Evolutionary conservation across 2,888 invertebrate species (phyloP), one percentile per base, ranked within the genome.

Genomic region (Dryadula phaetusa): DNA sequence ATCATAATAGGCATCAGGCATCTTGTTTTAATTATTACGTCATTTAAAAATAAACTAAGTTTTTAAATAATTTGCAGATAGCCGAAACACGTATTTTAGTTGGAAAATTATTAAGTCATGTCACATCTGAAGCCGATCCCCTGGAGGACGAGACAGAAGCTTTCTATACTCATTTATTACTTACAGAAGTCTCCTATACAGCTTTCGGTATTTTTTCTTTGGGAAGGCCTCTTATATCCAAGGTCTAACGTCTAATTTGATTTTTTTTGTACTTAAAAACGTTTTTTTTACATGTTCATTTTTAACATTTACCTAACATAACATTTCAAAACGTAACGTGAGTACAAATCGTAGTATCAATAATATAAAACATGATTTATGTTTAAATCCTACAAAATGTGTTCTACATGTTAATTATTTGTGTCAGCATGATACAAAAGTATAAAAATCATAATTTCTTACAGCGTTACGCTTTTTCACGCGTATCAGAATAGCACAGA

Each of bases 181-280:
- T 64, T 5, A 54, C 54, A 22, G 22, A 64, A 3, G n/a, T 54
- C 12, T 64, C 64, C 0, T 64, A 56, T n/a, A 46, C 54, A 3
- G 44, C 22, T 28, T n/a, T 46, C 32, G 64, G 54, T 16, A 44
- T 64, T 34, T 56, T 14, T 32, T n/a, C 28, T 12, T 16, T 64
- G 22, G 32, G 34, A n/a, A 54, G 64, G 34, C 53, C 54, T n/a
- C 34, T 64, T 1, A 54, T 64, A 34, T 64, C 54, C 0, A 64
- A 32, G 64, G 64, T 64, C 22, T 16, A 25, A n/a, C 1, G 7
- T 1, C 3, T 12, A n/a, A n/a, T n/a, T n/a, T n/a, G n/a, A 25
- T 37, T 25, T 25, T 40, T 3, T 22, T 47, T 62, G 1, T 16
- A 22, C 40, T 14, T n/a, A n/a, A n/a, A n/a, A n/a, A n/a, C n/a